A percentile compares a stretch with the other conserved stretches of the same genome.
Conservation (phyloP, 2,888 invertebrate species). For the Clistopyga incitator region DNA sequence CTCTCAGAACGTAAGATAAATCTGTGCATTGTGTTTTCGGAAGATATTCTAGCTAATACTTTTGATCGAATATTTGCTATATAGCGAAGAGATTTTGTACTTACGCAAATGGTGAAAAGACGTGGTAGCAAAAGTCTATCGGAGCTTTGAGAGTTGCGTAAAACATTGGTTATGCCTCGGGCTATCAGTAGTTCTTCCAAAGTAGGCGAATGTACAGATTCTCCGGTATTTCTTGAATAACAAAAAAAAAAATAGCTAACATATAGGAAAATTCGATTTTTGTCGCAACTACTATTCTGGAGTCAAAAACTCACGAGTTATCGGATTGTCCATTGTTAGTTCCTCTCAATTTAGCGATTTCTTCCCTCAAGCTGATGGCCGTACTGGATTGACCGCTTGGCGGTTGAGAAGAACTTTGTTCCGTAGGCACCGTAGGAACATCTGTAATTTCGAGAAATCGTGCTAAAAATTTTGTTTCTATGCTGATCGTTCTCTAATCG, state of each 20-base stretch:
- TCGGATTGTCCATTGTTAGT: conserved; percentile 2
- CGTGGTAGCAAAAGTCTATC: conserved; percentile 24
- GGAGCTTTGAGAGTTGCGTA: conserved; percentile 1
- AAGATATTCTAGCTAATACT: too few relatives aligned
- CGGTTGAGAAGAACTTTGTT: conserved; percentile 63
- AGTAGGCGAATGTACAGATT: conserved; percentile 25
- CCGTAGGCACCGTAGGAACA: conserved; percentile 68
- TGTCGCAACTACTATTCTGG: background rate
- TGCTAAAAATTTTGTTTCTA: background rate
- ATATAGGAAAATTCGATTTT: background rate
- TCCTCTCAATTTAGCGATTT: conserved; percentile 45
- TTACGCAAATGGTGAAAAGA: conserved; percentile 45
- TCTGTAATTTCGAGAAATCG: conserved; percentile 55
- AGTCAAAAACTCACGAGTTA: conserved; percentile 26
- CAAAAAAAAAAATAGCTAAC: background rate
- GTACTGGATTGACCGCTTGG: conserved; percentile 42
- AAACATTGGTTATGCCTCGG: conserved; percentile 54
- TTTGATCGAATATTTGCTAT: background rate
- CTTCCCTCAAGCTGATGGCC: conserved; percentile 34
- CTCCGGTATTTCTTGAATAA: conserved; percentile 2
- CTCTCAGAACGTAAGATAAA: too few relatives aligned
- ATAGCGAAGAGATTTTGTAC: conserved; percentile 18
- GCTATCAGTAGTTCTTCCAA: conserved; percentile 47
- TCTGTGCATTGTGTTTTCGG: too few relatives aligned
- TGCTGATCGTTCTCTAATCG: background rate